These are phyloP conservation scores for Urocynchramus pylzowi DNA, from an alignment of 2,113 vertebrate genomes.

Conservation along the genomic window DNA sequence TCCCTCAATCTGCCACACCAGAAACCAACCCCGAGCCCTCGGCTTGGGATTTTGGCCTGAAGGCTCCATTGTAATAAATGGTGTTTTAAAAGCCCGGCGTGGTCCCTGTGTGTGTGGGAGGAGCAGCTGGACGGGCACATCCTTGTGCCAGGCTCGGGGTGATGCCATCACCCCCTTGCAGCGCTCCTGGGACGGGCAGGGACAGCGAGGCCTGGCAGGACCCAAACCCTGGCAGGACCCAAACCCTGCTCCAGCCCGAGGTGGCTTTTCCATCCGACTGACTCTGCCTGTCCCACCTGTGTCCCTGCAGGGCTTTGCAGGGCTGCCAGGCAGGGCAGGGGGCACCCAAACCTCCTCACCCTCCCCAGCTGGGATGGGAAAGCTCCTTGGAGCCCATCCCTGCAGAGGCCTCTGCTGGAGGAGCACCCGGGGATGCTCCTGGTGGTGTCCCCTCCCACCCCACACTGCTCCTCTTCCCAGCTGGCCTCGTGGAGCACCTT, in stretches of 20 bases:
- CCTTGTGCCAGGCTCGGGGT: not conserved
- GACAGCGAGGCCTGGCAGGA: not conserved
- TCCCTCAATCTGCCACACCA: not conserved
- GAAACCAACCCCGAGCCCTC: not conserved
- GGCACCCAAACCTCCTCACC: not conserved
- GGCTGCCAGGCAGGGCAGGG: not conserved
- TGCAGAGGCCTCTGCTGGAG: not conserved
- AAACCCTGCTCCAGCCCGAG: rapidly evolving
- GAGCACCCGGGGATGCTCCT: rapidly evolving
- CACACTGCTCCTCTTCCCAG: not conserved
- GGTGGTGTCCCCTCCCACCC: rapidly evolving
- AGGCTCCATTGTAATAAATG: constrained; percentile 64
- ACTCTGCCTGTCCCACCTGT: rapidly evolving
- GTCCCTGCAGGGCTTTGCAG: not conserved
- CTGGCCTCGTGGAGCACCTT: not conserved
- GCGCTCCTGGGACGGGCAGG: not conserved
- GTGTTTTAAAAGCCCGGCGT: constrained; percentile 53
- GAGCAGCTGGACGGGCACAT: not conserved
- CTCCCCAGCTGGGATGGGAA: not conserved
- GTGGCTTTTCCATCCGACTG: not conserved
- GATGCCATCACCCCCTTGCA: not conserved
- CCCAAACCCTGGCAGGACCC: not conserved
- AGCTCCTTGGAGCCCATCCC: not conserved
- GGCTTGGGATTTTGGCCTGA: constrained; percentile 36
- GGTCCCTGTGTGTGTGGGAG: constrained; percentile 41